phyloP scores from a whole-genome alignment of 1,140 invertebrate genomes.

The Drosophila melanica region DNA sequence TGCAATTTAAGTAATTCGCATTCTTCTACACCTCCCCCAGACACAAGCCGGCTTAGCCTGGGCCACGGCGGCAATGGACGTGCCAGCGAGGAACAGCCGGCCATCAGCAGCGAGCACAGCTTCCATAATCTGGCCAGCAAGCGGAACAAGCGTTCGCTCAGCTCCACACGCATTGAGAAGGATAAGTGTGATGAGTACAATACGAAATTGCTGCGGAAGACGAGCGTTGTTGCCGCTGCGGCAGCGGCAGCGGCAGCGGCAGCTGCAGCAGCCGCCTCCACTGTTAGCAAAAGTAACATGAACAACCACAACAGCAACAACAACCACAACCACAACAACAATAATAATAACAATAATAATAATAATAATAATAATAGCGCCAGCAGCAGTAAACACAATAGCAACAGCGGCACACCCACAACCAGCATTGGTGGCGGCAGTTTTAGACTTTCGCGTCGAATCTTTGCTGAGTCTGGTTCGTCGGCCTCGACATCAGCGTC shows the following conservation, averaged over 20 bases:
- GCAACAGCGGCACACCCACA: conserved; percentile 26
- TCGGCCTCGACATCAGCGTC: conserved; percentile 75
- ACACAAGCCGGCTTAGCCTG: conserved; percentile 78
- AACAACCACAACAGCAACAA: conserved; percentile 29
- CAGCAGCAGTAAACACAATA: conserved; percentile 45
- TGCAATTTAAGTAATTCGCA: conserved; percentile 63
- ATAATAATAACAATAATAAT: conserved; percentile 9
- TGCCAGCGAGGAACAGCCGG: conserved; percentile 54
- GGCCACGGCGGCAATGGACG: conserved; percentile 32
- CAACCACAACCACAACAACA: conserved; percentile 43
- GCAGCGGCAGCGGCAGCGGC: conserved; percentile 53
- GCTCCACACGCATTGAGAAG: conserved; percentile 79
- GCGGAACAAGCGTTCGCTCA: conserved; percentile 79
- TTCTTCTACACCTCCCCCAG: conserved; percentile 70
- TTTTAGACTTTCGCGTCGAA: conserved; percentile 64
- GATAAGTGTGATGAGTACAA: conserved; percentile 83
- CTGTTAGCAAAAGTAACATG: conserved; percentile 29
- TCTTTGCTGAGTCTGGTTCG: conserved; percentile 65
- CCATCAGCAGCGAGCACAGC: conserved; percentile 42
- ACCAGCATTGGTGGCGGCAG: conserved; percentile 54
- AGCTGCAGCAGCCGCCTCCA: conserved; percentile 4
- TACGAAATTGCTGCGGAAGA: conserved; percentile 76
- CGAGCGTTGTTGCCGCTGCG: conserved; percentile 53
- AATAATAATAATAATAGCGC: conserved; percentile 7
- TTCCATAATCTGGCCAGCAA: conserved; percentile 51